phyloP scores from a whole-genome alignment of 2,797 vertebrate genomes.

The Sebastes alutus region DNA sequence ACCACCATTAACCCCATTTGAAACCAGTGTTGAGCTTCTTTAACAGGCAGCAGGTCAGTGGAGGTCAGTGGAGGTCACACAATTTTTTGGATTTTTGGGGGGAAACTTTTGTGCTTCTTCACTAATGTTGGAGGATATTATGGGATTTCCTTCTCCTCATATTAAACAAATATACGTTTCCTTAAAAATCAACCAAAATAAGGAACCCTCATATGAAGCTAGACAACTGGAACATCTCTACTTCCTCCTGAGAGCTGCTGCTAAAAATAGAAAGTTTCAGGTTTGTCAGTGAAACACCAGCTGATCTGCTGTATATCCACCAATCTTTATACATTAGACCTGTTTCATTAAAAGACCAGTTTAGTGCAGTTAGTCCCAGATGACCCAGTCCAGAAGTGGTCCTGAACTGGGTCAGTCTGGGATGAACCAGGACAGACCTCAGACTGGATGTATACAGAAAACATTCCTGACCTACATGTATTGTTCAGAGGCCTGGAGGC shows the following conservation, averaged over 20 bases:
- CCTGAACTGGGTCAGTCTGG: conserved; percentile 47
- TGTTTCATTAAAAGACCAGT: no score
- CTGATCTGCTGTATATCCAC: no score
- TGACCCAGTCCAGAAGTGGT: neutral
- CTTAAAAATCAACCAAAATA: neutral
- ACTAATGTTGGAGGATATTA: no score
- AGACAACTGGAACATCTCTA: conserved; percentile 6
- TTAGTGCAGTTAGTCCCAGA: neutral
- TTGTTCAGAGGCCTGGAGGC: conserved; percentile 8
- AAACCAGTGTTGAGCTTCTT: neutral
- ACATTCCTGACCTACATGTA: conserved; percentile 58
- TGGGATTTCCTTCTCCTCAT: neutral
- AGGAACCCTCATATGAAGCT: neutral
- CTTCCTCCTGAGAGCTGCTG: conserved; percentile 19
- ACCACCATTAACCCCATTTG: no score
- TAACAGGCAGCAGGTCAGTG: neutral
- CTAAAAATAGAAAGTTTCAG: neutral
- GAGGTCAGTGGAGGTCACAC: neutral
- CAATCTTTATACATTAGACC: no score
- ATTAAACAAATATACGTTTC: neutral
- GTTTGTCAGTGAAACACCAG: no score
- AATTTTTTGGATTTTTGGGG: no score
- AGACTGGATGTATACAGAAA: conserved; percentile 3
- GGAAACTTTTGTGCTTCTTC: neutral
- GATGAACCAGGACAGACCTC: conserved; percentile 16